A percentile compares a stretch with the other conserved stretches of the same genome.
Evolutionary conservation across 1,140 invertebrate species (phyloP).

Genomic region (Procambarus virginalis): DNA sequence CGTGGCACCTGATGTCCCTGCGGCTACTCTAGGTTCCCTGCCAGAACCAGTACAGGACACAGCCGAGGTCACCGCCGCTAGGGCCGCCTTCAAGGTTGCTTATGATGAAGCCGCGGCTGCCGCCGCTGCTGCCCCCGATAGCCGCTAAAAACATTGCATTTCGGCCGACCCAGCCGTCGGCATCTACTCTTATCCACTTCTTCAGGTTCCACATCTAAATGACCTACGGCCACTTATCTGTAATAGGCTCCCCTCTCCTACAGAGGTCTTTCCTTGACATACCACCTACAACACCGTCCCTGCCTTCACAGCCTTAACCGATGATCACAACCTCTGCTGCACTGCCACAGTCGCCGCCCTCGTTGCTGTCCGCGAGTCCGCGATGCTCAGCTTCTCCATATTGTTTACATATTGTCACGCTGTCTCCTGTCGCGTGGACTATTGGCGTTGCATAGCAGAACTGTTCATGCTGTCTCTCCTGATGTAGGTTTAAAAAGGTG

Average conservation of each 20-base stretch:
- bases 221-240: conserved; percentile 11
- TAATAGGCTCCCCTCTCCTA: background rate
- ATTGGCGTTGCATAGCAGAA: background rate
- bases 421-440: conserved; percentile 34
- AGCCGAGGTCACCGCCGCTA: conserved; percentile 49
- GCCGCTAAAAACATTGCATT: conserved; percentile 1
- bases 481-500: background rate
- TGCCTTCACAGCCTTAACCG: conserved; percentile 1
- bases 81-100: background rate
- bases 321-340: background rate
- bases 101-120: conserved; percentile 31
- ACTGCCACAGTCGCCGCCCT: conserved; percentile 13
- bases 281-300: background rate
- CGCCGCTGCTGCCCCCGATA: background rate
- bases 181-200: conserved; percentile 8
- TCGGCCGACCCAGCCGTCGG: background rate
- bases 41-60: conserved; percentile 54
- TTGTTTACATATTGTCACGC: conserved; percentile 36
- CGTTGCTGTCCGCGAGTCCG: background rate
- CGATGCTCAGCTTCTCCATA: conserved; percentile 15
- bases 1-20: conserved; percentile 24
- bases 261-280: background rate
- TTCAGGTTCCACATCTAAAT: conserved; percentile 24
- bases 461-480: conserved; percentile 16
- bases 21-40: background rate